phyloP scores from a whole-genome alignment of 2,113 vertebrate species.

The Oncorhynchus nerka region DNA sequence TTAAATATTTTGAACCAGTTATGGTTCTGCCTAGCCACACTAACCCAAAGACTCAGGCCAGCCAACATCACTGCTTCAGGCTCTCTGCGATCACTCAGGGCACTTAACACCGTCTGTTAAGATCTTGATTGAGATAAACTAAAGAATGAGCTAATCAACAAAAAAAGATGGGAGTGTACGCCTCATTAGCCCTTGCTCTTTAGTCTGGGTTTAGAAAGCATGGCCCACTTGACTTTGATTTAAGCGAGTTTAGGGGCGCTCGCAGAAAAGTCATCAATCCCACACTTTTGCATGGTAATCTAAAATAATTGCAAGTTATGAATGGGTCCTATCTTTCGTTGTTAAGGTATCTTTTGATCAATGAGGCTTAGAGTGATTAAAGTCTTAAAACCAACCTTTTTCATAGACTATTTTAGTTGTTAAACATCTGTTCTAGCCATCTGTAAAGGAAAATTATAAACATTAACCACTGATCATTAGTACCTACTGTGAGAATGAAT shows the following conservation, averaged over 20 bases:
- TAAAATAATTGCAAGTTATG: background rate
- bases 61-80: background rate
- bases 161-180: conserved; percentile 19
- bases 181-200: background rate
- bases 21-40: no score
- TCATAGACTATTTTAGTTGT: background rate
- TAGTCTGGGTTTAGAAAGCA: background rate
- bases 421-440: background rate
- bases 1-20: no score
- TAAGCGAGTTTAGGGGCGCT: background rate
- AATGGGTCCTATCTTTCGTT: background rate
- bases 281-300: background rate
- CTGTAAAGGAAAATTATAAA: background rate
- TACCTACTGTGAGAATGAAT: no score
- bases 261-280: background rate
- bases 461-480: no score
- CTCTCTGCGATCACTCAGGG: background rate
- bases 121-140: conserved; percentile 17
- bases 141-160: conserved; percentile 23
- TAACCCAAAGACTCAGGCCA: no score
- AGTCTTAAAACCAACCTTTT: no score
- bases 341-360: no score
- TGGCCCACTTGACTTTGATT: background rate
- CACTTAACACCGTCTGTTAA: conserved; percentile 5
- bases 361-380: no score